Percentiles rank a stretch among this genome's conserved stretches.
These are phyloP conservation scores for Lanistes nyassanus DNA, from an alignment of 1,140 invertebrate genomes.

Conservation along the genomic window DNA sequence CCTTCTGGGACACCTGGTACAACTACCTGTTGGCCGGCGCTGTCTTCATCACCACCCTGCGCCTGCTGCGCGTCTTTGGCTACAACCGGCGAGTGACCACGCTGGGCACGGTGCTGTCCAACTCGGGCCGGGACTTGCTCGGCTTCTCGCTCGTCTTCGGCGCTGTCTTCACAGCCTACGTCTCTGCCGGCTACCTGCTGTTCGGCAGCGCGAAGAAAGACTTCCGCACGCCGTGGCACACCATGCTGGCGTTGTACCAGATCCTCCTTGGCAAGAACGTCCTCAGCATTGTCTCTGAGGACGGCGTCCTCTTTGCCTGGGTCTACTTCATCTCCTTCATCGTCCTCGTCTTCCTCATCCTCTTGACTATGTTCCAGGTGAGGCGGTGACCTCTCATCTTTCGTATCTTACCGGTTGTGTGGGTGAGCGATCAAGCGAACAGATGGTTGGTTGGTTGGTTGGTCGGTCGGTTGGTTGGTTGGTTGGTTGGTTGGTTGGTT, in stretches of 20 bases:
- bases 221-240: constrained; percentile 45
- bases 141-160: constrained; percentile 53
- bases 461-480: too few relatives aligned
- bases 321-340: constrained; percentile 40
- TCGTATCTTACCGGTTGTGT: too few relatives aligned
- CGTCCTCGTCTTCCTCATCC: constrained; percentile 39
- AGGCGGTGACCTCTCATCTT: too few relatives aligned
- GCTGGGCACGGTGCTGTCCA: constrained; percentile 32
- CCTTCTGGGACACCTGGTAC: constrained; percentile 40
- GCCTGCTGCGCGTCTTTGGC: constrained; percentile 50
- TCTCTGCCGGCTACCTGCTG: constrained; percentile 42
- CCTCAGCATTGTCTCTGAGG: constrained; percentile 29
- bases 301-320: constrained; percentile 28
- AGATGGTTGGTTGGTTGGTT: too few relatives aligned
- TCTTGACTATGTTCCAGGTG: constrained; percentile 42
- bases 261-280: constrained; percentile 49
- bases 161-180: constrained; percentile 54
- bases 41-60: constrained; percentile 45
- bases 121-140: constrained; percentile 37
- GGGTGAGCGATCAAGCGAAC: too few relatives aligned
- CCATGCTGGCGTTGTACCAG: constrained; percentile 41
- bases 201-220: constrained; percentile 43
- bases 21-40: constrained; percentile 33
- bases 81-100: constrained; percentile 51
- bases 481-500: too few relatives aligned